phyloP scores from a whole-genome alignment of 2,888 invertebrate genomes.

The Drosophila mercatorum region DNA sequence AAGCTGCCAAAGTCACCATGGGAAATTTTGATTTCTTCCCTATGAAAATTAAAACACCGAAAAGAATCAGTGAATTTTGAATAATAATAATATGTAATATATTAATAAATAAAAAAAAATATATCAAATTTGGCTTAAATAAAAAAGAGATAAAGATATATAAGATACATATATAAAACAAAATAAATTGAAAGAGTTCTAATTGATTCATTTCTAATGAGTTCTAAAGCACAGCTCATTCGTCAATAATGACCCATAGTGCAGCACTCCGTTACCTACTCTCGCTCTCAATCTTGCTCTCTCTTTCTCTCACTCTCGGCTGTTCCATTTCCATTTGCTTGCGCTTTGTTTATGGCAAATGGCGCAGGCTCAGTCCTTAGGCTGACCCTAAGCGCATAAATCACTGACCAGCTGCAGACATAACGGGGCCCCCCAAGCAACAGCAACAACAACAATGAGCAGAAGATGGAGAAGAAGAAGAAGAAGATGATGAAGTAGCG shows the following conservation, averaged over 20 bases:
- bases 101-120: too few species aligned
- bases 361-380: constrained; percentile 40
- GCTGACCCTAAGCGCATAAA: constrained; percentile 64
- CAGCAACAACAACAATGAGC: constrained; percentile 24
- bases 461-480: constrained; percentile 1
- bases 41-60: background rate
- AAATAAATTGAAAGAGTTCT: background rate
- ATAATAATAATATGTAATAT: background rate
- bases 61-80: background rate
- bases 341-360: constrained; percentile 60
- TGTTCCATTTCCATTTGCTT: constrained; percentile 40
- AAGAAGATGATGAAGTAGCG: background rate
- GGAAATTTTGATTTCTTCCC: background rate
- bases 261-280: background rate
- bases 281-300: too few species aligned
- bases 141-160: background rate
- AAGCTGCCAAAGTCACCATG: constrained; percentile 22
- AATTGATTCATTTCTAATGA: background rate
- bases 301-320: background rate
- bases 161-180: background rate
- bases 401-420: constrained; percentile 72
- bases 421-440: constrained; percentile 61
- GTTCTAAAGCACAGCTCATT: background rate
- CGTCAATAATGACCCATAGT: background rate
- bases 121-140: too few species aligned